Percentiles rank a stretch among this genome's conserved stretches.
Conservation (phyloP, 2,113 vertebrate genomes). For the Tychaedon coryphoeus region DNA sequence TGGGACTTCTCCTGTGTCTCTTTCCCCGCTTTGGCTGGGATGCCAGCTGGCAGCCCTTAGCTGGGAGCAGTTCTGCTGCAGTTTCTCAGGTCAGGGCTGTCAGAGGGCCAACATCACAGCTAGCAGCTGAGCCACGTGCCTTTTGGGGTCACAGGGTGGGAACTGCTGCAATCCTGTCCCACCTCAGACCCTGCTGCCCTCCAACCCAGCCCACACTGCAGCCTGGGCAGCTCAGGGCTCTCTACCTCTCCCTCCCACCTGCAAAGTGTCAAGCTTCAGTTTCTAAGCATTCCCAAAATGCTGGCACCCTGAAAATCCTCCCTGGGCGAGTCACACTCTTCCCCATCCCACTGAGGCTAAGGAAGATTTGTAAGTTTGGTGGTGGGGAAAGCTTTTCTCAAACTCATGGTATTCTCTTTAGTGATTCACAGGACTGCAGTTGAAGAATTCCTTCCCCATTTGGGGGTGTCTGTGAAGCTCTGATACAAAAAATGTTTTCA, state of each 20-base stretch:
- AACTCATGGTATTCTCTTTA: neutral
- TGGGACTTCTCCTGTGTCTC: neutral
- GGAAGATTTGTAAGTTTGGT: neutral
- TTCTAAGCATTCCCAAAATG: too few species aligned
- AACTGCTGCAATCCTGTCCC: neutral
- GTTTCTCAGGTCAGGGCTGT: neutral
- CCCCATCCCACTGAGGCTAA: neutral
- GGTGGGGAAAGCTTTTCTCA: neutral
- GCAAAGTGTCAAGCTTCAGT: neutral
- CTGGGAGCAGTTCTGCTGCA: neutral
- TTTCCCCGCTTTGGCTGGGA: neutral
- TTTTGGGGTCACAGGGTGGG: neutral
- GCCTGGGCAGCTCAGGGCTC: neutral
- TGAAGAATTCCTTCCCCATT: neutral
- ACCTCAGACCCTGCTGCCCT: neutral
- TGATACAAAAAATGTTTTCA: neutral
- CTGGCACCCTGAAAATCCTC: neutral
- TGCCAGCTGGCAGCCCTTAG: neutral
- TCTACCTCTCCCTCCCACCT: neutral
- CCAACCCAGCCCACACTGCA: neutral
- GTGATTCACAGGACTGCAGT: neutral
- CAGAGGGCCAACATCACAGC: neutral
- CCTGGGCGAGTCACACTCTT: neutral
- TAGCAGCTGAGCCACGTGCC: neutral
- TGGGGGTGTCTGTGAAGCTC: neutral